Evolutionary conservation across 1,140 invertebrate genomes (phyloP).

Genomic region (Charaxes varanes): DNA sequence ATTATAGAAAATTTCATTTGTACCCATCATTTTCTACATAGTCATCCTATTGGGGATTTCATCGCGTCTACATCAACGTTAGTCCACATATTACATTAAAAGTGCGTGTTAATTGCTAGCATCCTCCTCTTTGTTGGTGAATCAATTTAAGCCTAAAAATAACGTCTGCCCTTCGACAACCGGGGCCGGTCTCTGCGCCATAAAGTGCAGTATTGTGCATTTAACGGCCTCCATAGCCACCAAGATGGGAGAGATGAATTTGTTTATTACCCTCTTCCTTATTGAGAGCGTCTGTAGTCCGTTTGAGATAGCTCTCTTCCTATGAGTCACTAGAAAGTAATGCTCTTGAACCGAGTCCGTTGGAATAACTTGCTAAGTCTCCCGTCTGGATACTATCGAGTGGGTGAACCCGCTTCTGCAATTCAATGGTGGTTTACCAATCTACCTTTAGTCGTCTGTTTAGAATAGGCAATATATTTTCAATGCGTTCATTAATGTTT

Average conservation of each 20-base stretch:
- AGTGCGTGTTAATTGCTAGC: constrained; percentile 64
- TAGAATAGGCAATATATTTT: too few relatives aligned
- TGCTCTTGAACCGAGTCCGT: constrained; percentile 60
- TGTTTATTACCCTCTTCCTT: constrained; percentile 73
- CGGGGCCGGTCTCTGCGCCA: constrained; percentile 40
- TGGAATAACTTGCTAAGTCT: constrained; percentile 42
- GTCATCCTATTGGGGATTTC: constrained; percentile 23
- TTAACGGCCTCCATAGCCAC: constrained; percentile 64
- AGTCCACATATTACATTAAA: constrained; percentile 35
- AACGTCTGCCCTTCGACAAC: constrained; percentile 50
- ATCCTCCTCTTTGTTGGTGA: constrained; percentile 67
- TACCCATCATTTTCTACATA: too few relatives aligned
- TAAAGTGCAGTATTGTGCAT: constrained; percentile 71
- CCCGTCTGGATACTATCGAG: constrained; percentile 33
- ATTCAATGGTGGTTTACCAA: constrained; percentile 15
- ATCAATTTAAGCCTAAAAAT: constrained; percentile 68
- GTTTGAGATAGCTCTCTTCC: constrained; percentile 69
- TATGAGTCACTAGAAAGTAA: constrained; percentile 72
- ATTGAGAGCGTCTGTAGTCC: constrained; percentile 71
- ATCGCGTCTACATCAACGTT: constrained; percentile 18
- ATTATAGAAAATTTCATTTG: too few relatives aligned
- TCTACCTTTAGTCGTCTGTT: too few relatives aligned
- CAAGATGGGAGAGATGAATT: constrained; percentile 72
- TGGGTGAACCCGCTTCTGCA: constrained; percentile 46
- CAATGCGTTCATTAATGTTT: too few relatives aligned